These are phyloP conservation scores for Stenolophus ochropezus DNA, from an alignment of 2,888 invertebrate genomes.

Conservation along the genomic window DNA sequence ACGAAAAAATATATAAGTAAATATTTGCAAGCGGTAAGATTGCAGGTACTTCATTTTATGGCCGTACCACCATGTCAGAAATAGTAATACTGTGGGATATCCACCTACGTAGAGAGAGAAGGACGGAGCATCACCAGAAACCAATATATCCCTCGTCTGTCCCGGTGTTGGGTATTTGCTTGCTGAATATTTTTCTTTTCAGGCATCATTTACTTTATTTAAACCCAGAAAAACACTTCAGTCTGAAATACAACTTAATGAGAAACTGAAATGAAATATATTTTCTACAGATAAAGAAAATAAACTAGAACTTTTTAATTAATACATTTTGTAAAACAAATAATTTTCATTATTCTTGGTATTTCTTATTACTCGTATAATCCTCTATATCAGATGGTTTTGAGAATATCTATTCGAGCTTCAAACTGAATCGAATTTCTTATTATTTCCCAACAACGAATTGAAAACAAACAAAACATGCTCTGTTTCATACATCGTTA, in stretches of 20 bases:
- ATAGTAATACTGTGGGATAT: neutral
- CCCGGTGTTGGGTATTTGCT: constrained; percentile 3
- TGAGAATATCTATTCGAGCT: no score
- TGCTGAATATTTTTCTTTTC: constrained; percentile 28
- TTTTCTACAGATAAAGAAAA: neutral
- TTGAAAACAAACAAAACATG: neutral
- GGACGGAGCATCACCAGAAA: constrained; percentile 7
- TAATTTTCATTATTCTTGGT: no score
- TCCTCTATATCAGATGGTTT: no score
- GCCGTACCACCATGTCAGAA: constrained; percentile 16
- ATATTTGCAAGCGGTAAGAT: constrained; percentile 13
- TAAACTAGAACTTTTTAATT: no score
- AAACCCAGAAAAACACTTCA: neutral
- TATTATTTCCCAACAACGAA: constrained; percentile 29
- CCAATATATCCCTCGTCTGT: constrained; percentile 26
- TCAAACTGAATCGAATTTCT: neutral
- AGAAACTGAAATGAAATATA: neutral
- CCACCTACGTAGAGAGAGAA: neutral
- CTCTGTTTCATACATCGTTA: neutral
- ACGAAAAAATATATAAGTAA: constrained; percentile 15
- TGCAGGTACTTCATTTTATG: constrained; percentile 11
- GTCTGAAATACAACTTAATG: neutral
- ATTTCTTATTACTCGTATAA: no score
- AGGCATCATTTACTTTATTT: constrained; percentile 1
- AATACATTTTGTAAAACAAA: no score